These are phyloP conservation scores for Lordiphosa collinella DNA, from an alignment of 1,140 invertebrate genomes.

Conservation along the genomic window DNA sequence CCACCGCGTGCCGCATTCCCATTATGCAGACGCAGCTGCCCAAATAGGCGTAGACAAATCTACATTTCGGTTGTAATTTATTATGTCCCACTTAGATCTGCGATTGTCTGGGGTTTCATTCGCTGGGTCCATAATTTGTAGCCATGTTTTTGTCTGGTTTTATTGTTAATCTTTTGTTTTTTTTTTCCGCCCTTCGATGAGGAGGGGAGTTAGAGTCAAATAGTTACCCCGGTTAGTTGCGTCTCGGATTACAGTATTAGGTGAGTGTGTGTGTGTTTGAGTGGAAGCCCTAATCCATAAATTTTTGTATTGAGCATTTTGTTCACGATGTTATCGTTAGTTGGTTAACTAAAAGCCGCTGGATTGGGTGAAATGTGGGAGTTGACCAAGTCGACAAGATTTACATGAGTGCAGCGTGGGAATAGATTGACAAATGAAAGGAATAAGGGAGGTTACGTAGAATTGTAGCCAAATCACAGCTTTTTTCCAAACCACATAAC, in stretches of 20 bases:
- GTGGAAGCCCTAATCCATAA: slow-evolving; percentile 28
- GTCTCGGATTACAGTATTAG: slow-evolving; percentile 16
- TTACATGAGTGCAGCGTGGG: slow-evolving; percentile 18
- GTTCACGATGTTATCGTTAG: slow-evolving; percentile 37
- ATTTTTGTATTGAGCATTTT: slow-evolving; percentile 25
- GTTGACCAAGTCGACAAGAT: background rate
- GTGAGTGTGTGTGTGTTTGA: background rate
- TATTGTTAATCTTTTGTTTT: slow-evolving; percentile 40
- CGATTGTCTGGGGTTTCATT: slow-evolving; percentile 38
- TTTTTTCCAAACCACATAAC: too few species aligned
- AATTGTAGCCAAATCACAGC: too few species aligned
- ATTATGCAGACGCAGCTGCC: slow-evolving; percentile 54
- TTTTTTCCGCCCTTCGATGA: slow-evolving; percentile 21
- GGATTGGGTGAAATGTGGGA: background rate
- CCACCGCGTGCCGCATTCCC: slow-evolving; percentile 34
- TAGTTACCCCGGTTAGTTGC: slow-evolving; percentile 49
- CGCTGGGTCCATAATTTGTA: slow-evolving; percentile 45
- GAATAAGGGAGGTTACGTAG: background rate
- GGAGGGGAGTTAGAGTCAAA: slow-evolving; percentile 29
- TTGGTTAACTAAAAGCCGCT: slow-evolving; percentile 8
- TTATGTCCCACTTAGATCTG: slow-evolving; percentile 41
- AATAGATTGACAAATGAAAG: slow-evolving; percentile 3
- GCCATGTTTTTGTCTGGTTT: slow-evolving; percentile 33
- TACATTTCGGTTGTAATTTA: slow-evolving; percentile 58
- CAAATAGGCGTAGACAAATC: slow-evolving; percentile 55